Conservation (phyloP, 2,888 invertebrate species). For the Leucophenga maculata region DNA sequence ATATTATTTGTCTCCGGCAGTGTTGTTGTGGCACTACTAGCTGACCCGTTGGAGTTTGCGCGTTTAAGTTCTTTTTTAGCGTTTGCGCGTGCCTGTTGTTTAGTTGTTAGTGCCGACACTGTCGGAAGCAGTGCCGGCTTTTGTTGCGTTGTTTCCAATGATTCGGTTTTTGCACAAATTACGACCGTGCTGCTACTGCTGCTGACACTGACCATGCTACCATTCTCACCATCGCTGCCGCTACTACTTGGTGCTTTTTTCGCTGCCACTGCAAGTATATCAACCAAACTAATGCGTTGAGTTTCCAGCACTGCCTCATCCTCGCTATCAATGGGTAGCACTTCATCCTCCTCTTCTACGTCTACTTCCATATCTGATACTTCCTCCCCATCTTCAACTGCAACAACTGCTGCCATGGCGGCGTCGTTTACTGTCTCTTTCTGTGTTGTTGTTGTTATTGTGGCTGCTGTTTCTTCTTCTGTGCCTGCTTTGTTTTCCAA, state of each 20-base stretch:
- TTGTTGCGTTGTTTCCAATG: no score
- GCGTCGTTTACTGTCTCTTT: constrained; percentile 20
- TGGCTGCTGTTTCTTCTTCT: neutral
- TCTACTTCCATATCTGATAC: constrained; percentile 55
- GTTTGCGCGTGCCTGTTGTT: constrained; percentile 33
- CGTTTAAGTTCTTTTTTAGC: constrained; percentile 28
- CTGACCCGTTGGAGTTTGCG: constrained; percentile 48
- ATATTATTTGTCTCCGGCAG: constrained; percentile 23
- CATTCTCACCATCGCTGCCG: constrained; percentile 30
- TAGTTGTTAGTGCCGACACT: no score
- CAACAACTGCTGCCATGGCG: constrained; percentile 15
- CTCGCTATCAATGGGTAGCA: constrained; percentile 63
- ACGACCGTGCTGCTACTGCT: constrained; percentile 32
- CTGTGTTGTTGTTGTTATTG: constrained; percentile 43
- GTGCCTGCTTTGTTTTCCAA: constrained; percentile 21
- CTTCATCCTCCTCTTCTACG: constrained; percentile 56
- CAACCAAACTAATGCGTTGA: constrained; percentile 64
- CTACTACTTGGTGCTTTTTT: constrained; percentile 16
- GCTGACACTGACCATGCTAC: constrained; percentile 10
- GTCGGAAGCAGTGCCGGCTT: neutral
- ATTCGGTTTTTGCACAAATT: neutral
- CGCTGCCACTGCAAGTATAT: constrained; percentile 48
- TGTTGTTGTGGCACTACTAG: constrained; percentile 31
- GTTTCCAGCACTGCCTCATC: constrained; percentile 67
- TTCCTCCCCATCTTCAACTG: constrained; percentile 47